Evolutionary conservation across 2,888 invertebrate species (phyloP), one percentile per base, ranked within the genome.

Genomic region (Apotomis capreana): DNA sequence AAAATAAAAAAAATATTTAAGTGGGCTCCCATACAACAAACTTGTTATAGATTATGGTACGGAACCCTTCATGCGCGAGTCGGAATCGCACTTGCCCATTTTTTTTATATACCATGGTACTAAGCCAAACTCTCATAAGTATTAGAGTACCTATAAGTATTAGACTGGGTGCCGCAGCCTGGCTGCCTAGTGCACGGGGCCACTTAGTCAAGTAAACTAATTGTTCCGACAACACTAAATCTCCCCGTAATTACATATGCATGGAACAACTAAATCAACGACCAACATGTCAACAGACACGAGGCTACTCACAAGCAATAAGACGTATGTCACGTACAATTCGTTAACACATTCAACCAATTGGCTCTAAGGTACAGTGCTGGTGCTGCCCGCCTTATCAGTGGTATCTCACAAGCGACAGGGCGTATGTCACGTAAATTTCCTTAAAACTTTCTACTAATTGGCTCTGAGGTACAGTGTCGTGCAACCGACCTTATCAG

Each of bases 141-240:
- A n/a, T n/a, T n/a, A n/a, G n/a, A n/a, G n/a, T n/a, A n/a, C n/a
- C 40, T 0, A 40, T 40, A 40, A 40, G 6, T 40, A 40, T 40
- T 40, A 6, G 5, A 40, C 40, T 40, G 3, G 26, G 26, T 26
- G 26, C 26, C 26, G 26, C 26, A 26, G 26, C 26, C 26, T 26
- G 26, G 26, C 26, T 26, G 26, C 26, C 26, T 12, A 60, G 5
- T 15, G 46, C 15, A 12, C 10, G 15, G 44, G 15, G 13, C 5
- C 10, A 60, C 46, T 49, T 36, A 52, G 36, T 62, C 51, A 13
- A 46, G 13, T 37, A 52, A 54, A 12, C 40, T 64, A 54, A 64
- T 64, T 64, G 63, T 37, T 44, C 40, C 51, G 63, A 37, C 63
- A 63, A 52, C 61, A 63, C n/a, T 37, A 63, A 63, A 63, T 61